phyloP scores from a whole-genome alignment of 1,140 invertebrate species.

The Littorina saxatilis region DNA sequence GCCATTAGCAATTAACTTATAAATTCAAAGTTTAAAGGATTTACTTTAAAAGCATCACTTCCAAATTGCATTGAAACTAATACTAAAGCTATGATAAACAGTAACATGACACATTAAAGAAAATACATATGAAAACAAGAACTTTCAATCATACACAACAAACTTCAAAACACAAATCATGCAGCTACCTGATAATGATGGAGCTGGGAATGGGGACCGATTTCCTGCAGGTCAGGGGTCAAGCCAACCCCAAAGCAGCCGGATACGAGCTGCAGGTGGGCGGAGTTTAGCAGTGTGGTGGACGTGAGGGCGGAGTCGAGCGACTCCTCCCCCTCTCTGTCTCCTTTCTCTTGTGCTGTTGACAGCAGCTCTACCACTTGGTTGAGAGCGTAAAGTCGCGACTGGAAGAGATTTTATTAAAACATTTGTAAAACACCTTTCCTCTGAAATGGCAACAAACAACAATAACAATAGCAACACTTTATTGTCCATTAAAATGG shows the following conservation, averaged over 20 bases:
- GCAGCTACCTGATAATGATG: constrained; percentile 72
- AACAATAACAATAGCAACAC: too few relatives aligned
- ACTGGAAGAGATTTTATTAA: constrained; percentile 64
- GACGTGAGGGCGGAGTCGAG: constrained; percentile 42
- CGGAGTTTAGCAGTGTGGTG: constrained; percentile 73
- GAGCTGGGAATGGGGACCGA: constrained; percentile 54
- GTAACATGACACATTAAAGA: too few relatives aligned
- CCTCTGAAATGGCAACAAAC: too few relatives aligned
- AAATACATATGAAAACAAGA: too few relatives aligned
- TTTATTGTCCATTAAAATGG: too few relatives aligned
- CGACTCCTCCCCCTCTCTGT: constrained; percentile 37
- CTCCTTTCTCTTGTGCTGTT: constrained; percentile 67
- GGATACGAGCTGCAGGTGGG: constrained; percentile 80
- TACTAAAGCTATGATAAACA: too few relatives aligned
- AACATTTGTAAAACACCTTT: background rate
- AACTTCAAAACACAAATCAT: too few relatives aligned
- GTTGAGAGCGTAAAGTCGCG: constrained; percentile 77
- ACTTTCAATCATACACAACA: too few relatives aligned
- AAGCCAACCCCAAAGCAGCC: constrained; percentile 80
- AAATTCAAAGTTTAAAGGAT: too few relatives aligned
- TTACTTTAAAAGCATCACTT: too few relatives aligned
- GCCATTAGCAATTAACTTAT: too few relatives aligned
- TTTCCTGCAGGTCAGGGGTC: constrained; percentile 64
- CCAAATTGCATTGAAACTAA: too few relatives aligned
- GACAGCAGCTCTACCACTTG: constrained; percentile 77